Evolutionary conservation across 2,888 invertebrate genomes (phyloP), one percentile per base, ranked within the genome.

Genomic region (Lagria hirta): DNA sequence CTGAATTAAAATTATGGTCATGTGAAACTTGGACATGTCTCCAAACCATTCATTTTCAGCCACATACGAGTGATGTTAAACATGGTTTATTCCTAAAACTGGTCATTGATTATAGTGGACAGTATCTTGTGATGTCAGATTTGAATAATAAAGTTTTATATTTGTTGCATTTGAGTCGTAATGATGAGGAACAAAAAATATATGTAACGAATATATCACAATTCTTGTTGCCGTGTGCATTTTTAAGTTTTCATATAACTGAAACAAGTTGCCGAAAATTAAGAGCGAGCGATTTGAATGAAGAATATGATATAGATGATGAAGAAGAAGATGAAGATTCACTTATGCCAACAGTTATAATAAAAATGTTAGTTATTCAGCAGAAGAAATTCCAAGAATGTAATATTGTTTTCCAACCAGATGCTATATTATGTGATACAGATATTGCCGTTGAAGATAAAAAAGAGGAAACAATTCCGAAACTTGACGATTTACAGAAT

Each of bases 21-120:
- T 97, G 96, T 70, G 91, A 95, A 65, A 80, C 88, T 0, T 98
- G 98, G 98, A 80, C 81, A 29, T 96, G 96, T 64, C 74, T 96
- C n/a, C 97, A 94, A 69, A 91, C 86, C 1, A 81, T 93, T 20
- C 79, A 77, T 16, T 87, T 92, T 62, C 71, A 77, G 1, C 78
- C 83, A 0, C 66, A 73, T 10, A 71, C 76, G 1, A 62, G 65
- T 10, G 68, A 71, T 1, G 54, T 71, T 3, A 56, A 70, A 22
- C 71, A 73, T 3, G 62, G 65, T 20, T 51, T 72, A 2, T 79
- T 82, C 14, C 70, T 91, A 23, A 88, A 89, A 68, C 87, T 89
- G 0, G 80, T 84, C 57, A 75, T 96, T 34, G 96, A 97, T 72
- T 76, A 86, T 27, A 86, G 88, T 29, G 91, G 94, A 1, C 83